Evolutionary conservation across 2,797 vertebrate species (phyloP).

Genomic region (Nyctalus aviator): DNA sequence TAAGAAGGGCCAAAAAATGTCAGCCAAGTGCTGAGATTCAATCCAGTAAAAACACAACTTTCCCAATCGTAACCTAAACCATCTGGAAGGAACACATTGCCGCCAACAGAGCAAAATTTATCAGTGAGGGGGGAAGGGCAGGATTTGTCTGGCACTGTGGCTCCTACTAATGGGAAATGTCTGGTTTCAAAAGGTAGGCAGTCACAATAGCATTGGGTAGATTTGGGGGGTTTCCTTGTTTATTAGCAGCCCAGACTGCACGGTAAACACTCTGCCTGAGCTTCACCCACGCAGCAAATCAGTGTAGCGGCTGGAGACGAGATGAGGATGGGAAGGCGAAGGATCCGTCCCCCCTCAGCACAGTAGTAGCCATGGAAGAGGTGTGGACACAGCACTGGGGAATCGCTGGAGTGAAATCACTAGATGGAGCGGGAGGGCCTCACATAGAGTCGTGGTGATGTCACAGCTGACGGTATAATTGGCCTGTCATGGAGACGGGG

Average conservation of each 20-base stretch:
- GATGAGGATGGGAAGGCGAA: not conserved
- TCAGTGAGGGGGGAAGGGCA: constrained; percentile 28
- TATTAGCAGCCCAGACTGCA: constrained; percentile 40
- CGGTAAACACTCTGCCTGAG: constrained; percentile 54
- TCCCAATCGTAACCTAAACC: constrained; percentile 86
- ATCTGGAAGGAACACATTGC: constrained; percentile 79
- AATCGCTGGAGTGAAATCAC: not conserved
- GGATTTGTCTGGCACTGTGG: constrained; percentile 2
- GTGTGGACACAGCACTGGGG: not conserved
- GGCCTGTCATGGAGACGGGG: not conserved
- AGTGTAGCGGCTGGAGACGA: not conserved
- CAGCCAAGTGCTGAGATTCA: constrained; percentile 84
- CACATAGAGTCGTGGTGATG: not conserved
- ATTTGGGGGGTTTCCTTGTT: not conserved
- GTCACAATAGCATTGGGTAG: not conserved
- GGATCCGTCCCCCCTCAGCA: accelerated
- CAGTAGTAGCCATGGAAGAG: not conserved
- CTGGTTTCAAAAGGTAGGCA: constrained; percentile 57
- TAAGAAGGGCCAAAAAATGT: constrained; percentile 77
- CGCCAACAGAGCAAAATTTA: constrained; percentile 58
- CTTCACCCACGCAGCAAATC: not conserved
- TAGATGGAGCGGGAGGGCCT: not conserved
- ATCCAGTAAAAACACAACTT: constrained; percentile 82
- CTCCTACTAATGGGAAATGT: constrained; percentile 62
- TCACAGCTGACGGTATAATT: not conserved